Conservation (phyloP, 2,888 invertebrate species). For the Osmoderma eremita region DNA sequence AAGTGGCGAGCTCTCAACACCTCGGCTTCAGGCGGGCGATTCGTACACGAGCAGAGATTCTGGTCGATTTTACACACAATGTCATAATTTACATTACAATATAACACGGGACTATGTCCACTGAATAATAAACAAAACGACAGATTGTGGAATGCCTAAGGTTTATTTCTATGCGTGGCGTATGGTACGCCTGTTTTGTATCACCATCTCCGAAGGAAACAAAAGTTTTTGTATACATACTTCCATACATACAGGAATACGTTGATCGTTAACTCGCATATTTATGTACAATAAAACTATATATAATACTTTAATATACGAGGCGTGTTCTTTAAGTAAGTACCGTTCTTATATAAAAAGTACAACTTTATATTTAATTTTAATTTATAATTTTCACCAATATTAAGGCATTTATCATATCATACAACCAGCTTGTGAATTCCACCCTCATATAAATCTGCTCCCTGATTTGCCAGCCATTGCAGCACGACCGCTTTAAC, state of each 20-base stretch:
- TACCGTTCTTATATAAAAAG: background rate
- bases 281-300: too few relatives aligned
- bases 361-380: background rate
- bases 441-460: conserved; percentile 41
- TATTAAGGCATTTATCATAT: conserved; percentile 42
- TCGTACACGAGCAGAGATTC: conserved; percentile 5
- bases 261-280: too few relatives aligned
- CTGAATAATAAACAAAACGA: conserved; percentile 19
- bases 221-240: background rate
- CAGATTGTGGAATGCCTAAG: conserved; percentile 23
- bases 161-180: conserved; percentile 22
- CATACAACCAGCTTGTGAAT: conserved; percentile 44
- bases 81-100: conserved; percentile 38
- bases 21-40: too few relatives aligned
- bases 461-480: background rate
- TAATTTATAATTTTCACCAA: conserved; percentile 20
- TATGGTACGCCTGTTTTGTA: background rate
- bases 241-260: too few relatives aligned
- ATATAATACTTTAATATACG: background rate
- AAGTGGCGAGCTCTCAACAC: too few relatives aligned
- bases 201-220: conserved; percentile 19
- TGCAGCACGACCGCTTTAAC: background rate
- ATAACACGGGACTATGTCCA: background rate
- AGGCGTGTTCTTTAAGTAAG: background rate
- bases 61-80: conserved; percentile 34